Evolutionary conservation across 2,113 vertebrate species (phyloP), one percentile per base, ranked within the genome.

Genomic region (Ictalurus furcatus): DNA sequence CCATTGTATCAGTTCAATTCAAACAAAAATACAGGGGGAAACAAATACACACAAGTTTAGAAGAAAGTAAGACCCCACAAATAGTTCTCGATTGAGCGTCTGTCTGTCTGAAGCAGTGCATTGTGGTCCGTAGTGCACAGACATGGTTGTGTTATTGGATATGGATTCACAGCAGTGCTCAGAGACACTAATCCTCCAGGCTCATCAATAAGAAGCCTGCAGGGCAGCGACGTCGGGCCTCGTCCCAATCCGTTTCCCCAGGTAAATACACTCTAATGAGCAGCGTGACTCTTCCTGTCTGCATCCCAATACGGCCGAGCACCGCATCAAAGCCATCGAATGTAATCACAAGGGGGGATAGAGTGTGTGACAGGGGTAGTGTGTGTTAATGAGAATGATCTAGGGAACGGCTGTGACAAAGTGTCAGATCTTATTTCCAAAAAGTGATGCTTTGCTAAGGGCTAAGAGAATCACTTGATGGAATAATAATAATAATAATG

Each of bases 261-360:
- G 94, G 95, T 97, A 97, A 98, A 97, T 95, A 97, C 95, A 93
- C 95, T 93, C 96, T 98, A 98, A 99, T 98, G 97, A 96, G 94
- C 95, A 95, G 95, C 95, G 94, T 95, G 93, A 88, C 89, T 91
- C 92, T 88, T 71, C 81, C 90, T 30, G 93, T 94, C 95, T 96
- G 94, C 95, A 96, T 95, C 95, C 95, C 89, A 88, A 76, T 94
- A 93, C 92, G 90, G 91, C 93, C 94, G 82, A 63, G 40, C 44
- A 28, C 48, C 13, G 71, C 67, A 63, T 80, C 73, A 79, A 37
- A 89, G 59, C 25, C 87, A 83, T 73, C 30, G 16, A 71, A 30
- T 52, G 37, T 9, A 34, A 30, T 17, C 63, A 5, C 76, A 81
- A 59, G 59, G 48, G 86, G 17, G 30, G 52, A 54, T 1, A 0